These are phyloP conservation scores for Hydrotaea diabolus DNA, from an alignment of 2,888 invertebrate species.

Conservation along the genomic window DNA sequence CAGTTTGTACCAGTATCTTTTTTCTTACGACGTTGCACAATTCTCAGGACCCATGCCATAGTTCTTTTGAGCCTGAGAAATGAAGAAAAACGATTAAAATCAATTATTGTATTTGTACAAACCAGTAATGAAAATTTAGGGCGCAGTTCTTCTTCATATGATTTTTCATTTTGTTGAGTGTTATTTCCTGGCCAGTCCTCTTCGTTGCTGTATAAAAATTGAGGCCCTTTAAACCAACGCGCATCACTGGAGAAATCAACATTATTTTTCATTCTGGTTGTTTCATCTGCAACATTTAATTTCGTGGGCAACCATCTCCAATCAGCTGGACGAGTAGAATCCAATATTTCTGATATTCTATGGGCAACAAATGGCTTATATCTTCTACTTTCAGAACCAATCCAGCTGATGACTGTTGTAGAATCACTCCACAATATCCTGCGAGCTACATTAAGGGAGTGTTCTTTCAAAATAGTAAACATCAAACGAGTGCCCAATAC, in stretches of 20 bases:
- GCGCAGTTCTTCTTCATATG: too few relatives aligned
- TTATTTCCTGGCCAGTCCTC: not conserved
- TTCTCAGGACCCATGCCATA: too few relatives aligned
- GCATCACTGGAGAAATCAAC: constrained; percentile 5
- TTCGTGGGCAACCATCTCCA: constrained; percentile 70
- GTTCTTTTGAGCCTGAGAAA: too few relatives aligned
- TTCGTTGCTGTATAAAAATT: not conserved
- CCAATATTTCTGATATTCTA: constrained; percentile 66
- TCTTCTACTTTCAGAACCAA: too few relatives aligned
- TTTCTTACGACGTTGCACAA: too few relatives aligned
- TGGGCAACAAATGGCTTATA: constrained; percentile 48
- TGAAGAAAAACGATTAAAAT: too few relatives aligned
- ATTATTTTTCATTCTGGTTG: constrained; percentile 43
- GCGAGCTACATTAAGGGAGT: constrained; percentile 6
- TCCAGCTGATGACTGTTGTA: too few relatives aligned
- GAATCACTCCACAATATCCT: constrained; percentile 34
- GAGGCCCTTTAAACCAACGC: not conserved
- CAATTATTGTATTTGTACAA: not conserved
- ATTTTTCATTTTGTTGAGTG: not conserved
- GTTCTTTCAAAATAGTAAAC: constrained; percentile 4
- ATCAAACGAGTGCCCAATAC: constrained; percentile 33
- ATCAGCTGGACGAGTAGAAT: constrained; percentile 56
- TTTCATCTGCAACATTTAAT: constrained; percentile 69
- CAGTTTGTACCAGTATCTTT: too few relatives aligned
- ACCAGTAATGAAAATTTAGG: not conserved